Evolutionary conservation across 2,888 invertebrate species (phyloP).

Genomic region (Patella ulyssiponensis): DNA sequence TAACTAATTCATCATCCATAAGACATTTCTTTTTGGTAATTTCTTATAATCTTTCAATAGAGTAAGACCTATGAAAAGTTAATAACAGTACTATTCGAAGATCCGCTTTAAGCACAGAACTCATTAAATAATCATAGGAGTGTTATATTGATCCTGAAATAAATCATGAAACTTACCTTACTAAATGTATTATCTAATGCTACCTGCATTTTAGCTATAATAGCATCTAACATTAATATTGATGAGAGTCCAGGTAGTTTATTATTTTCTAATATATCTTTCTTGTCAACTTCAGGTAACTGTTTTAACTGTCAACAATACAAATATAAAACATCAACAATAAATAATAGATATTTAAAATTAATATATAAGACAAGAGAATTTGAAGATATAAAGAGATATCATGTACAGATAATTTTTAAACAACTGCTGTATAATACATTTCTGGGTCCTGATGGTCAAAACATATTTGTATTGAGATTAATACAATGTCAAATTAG

Average conservation of each 20-base stretch:
- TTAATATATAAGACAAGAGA: too few relatives aligned
- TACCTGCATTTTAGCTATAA: constrained; percentile 83
- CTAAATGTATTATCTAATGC: constrained; percentile 79
- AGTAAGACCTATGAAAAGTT: neutral
- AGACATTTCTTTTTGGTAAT: too few relatives aligned
- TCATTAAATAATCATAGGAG: neutral
- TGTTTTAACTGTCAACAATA: constrained; percentile 52
- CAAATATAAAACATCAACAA: too few relatives aligned
- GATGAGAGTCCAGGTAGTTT: constrained; percentile 81
- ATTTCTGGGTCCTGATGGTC: too few relatives aligned
- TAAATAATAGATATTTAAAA: too few relatives aligned
- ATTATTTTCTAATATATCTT: constrained; percentile 50
- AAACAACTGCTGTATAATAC: too few relatives aligned
- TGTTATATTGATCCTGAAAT: constrained; percentile 44
- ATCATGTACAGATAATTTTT: too few relatives aligned
- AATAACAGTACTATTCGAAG: neutral
- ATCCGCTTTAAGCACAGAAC: neutral
- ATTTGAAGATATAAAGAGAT: too few relatives aligned
- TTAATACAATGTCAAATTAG: too few relatives aligned
- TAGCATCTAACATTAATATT: constrained; percentile 82
- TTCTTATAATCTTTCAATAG: neutral
- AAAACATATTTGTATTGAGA: too few relatives aligned
- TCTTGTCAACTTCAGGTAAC: constrained; percentile 51
- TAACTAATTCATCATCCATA: too few relatives aligned
- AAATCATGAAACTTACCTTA: constrained; percentile 47